Evolutionary conservation across 2,113 vertebrate genomes (phyloP).

Genomic region (Lophura nycthemera): DNA sequence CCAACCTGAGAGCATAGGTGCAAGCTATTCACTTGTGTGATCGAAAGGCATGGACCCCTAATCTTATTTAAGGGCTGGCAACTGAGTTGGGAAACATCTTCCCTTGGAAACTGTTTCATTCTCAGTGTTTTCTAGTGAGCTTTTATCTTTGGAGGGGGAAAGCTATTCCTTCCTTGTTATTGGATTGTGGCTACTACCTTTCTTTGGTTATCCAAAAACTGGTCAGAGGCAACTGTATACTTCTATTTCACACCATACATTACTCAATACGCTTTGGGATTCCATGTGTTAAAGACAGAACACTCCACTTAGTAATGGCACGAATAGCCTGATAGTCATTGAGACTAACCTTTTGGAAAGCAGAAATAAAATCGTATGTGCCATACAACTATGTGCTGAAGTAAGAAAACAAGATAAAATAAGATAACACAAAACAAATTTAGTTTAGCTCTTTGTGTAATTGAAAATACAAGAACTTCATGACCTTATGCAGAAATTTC

Average conservation of each 20-base stretch:
- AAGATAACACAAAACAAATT: fast-evolving
- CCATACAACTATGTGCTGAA: background rate
- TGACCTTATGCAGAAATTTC: background rate
- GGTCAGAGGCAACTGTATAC: too few species aligned
- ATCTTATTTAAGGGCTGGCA: too few species aligned
- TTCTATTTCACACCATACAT: background rate
- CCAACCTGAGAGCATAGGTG: too few species aligned
- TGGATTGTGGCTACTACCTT: too few species aligned
- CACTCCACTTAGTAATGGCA: background rate
- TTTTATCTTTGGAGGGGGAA: too few species aligned
- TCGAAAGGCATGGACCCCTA: too few species aligned
- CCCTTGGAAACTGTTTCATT: too few species aligned
- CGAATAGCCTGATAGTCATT: background rate
- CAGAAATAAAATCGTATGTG: background rate
- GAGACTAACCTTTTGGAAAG: background rate
- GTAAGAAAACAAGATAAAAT: background rate
- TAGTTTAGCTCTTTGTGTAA: background rate
- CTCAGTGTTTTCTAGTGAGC: too few species aligned
- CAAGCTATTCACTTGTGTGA: too few species aligned
- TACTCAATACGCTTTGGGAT: background rate
- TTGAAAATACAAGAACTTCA: background rate
- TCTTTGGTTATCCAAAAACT: too few species aligned
- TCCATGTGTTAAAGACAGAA: background rate
- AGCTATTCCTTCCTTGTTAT: too few species aligned
- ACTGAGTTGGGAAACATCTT: too few species aligned